phyloP scores from a whole-genome alignment of 2,888 invertebrate genomes.

The Conus canariensis region DNA sequence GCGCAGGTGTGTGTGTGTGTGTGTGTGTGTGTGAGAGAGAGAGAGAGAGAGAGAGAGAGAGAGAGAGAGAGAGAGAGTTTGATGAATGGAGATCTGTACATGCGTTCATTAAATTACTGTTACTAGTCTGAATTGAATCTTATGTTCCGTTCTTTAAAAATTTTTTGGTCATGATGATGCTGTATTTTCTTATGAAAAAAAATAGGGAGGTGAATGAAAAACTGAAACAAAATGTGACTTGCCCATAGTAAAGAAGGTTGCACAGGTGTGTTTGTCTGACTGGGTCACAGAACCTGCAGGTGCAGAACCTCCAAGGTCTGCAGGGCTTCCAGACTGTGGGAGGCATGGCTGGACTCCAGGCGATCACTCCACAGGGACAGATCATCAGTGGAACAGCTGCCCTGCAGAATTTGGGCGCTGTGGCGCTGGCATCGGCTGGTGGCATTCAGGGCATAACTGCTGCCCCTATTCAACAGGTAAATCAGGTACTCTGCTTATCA shows the following conservation, averaged over 20 bases:
- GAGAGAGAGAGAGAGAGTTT: no score
- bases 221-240: no score
- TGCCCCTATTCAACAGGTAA: conserved; percentile 33
- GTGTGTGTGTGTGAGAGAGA: no score
- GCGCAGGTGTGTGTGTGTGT: no score
- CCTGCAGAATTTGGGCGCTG: conserved; percentile 57
- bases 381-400: conserved; percentile 54
- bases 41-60: no score
- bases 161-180: no score
- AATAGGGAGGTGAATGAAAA: no score
- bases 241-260: conserved; percentile 2
- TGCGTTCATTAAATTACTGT: no score
- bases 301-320: conserved; percentile 69
- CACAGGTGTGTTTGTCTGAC: background rate
- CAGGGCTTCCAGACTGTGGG: conserved; percentile 65
- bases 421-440: conserved; percentile 54
- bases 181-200: no score
- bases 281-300: conserved; percentile 61
- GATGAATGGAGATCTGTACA: no score
- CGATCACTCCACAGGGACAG: conserved; percentile 67
- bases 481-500: background rate
- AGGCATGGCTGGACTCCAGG: conserved; percentile 54
- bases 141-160: no score
- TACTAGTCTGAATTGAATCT: no score
- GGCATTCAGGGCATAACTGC: conserved; percentile 41